phyloP scores from a whole-genome alignment of 1,140 invertebrate species.

The Lepidotrigona ventralis region DNA sequence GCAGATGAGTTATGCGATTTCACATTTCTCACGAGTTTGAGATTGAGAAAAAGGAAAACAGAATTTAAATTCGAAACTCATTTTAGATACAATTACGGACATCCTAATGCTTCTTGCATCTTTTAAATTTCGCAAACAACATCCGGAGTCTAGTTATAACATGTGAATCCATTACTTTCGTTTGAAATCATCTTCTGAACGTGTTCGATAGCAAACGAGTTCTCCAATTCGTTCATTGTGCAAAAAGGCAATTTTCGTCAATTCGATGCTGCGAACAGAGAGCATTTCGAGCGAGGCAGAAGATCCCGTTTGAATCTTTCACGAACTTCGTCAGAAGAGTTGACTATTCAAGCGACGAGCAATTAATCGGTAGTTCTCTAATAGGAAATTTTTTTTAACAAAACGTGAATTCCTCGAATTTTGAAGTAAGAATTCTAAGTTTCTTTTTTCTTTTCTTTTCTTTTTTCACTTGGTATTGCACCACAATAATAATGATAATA shows the following conservation, averaged over 20 bases:
- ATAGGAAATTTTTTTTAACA: background rate
- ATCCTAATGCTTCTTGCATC: too few species aligned
- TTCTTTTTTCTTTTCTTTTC: too few species aligned
- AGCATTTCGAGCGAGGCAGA: background rate
- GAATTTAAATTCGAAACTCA: too few species aligned
- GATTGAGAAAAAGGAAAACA: too few species aligned
- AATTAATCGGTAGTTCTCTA: background rate
- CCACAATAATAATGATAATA: background rate
- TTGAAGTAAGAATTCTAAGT: too few species aligned
- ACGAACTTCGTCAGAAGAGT: background rate
- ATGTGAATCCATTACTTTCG: background rate
- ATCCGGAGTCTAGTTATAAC: too few species aligned
- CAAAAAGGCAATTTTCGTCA: conserved; percentile 3
- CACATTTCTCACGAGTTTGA: too few species aligned
- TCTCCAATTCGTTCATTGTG: background rate
- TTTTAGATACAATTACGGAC: too few species aligned
- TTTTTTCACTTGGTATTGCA: background rate
- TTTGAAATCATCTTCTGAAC: background rate
- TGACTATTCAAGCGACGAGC: background rate
- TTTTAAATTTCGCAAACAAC: too few species aligned
- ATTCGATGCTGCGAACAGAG: too few species aligned
- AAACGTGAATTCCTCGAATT: background rate
- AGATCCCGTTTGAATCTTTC: background rate
- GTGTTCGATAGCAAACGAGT: background rate
- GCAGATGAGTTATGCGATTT: too few species aligned